These are phyloP conservation scores for Plotosus lineatus DNA, from an alignment of 2,113 vertebrate genomes.

Conservation along the genomic window DNA sequence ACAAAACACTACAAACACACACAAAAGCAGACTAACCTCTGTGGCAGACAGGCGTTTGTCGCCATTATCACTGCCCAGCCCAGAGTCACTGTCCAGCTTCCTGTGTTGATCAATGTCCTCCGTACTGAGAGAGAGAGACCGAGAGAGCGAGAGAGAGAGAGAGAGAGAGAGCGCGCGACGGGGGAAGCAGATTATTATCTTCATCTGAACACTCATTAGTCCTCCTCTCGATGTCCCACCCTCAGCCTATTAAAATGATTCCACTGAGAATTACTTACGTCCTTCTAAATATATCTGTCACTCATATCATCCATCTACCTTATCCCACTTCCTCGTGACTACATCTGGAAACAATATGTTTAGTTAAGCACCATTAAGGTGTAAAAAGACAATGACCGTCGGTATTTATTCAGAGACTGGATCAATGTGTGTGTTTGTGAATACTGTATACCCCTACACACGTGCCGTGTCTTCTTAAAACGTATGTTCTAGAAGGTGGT, in stretches of 20 bases:
- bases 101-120: conserved; percentile 85
- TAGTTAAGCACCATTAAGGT: no score
- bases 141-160: background rate
- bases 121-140: conserved; percentile 64
- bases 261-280: conserved; percentile 35
- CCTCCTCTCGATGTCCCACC: conserved; percentile 22
- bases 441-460: background rate
- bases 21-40: conserved; percentile 74
- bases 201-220: conserved; percentile 12
- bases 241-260: conserved; percentile 46
- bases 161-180: conserved; percentile 2
- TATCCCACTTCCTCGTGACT: background rate
- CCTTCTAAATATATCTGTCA: conserved; percentile 15
- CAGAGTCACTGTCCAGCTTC: conserved; percentile 92
- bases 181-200: background rate
- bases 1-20: background rate
- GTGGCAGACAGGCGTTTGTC: conserved; percentile 92
- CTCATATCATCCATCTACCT: background rate
- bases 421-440: background rate
- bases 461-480: background rate
- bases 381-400: no score
- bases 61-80: conserved; percentile 92
- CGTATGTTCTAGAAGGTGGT: background rate
- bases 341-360: background rate
- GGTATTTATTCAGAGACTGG: no score